Conservation (phyloP, 2,888 invertebrate genomes). For the Hyles lineata region DNA sequence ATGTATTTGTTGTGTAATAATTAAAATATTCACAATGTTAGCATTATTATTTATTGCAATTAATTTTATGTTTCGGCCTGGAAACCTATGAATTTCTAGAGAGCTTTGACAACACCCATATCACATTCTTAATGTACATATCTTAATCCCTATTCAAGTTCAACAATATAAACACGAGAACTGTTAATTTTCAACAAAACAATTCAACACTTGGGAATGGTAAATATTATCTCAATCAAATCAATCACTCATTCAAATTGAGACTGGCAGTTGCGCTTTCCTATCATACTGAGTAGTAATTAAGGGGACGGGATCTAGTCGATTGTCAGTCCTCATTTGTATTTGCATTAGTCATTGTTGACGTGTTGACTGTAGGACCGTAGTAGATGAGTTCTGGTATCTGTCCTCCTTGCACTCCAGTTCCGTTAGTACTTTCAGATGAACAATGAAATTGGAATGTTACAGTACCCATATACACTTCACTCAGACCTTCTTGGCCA, state of each 20-base stretch:
- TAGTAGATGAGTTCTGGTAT: slow-evolving; percentile 98
- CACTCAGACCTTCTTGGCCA: slow-evolving; percentile 98
- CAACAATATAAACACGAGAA: slow-evolving; percentile 75
- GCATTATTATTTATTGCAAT: slow-evolving; percentile 57
- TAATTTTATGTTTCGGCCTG: slow-evolving; percentile 61
- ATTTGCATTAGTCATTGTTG: slow-evolving; percentile 68
- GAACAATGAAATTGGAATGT: slow-evolving; percentile 99
- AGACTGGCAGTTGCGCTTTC: slow-evolving; percentile 42
- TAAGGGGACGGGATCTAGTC: slow-evolving; percentile 58
- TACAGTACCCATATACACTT: slow-evolving; percentile 96
- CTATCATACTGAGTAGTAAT: slow-evolving; percentile 69
- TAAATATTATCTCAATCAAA: slow-evolving; percentile 42
- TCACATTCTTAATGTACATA: slow-evolving; percentile 77
- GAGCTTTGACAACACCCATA: slow-evolving; percentile 83
- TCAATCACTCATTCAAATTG: slow-evolving; percentile 10
- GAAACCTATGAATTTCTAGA: slow-evolving; percentile 70
- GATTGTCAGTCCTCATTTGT: slow-evolving; percentile 82
- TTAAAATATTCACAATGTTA: slow-evolving; percentile 24
- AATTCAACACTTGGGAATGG: slow-evolving; percentile 71
- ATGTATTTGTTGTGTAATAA: background rate
- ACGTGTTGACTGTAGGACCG: slow-evolving; percentile 88
- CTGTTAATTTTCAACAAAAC: slow-evolving; percentile 64
- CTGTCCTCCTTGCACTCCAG: slow-evolving; percentile 98
- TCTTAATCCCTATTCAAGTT: slow-evolving; percentile 63
- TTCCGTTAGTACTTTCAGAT: slow-evolving; percentile 98